phyloP scores from a whole-genome alignment of 1,140 invertebrate genomes.

The Pararge aegeria region DNA sequence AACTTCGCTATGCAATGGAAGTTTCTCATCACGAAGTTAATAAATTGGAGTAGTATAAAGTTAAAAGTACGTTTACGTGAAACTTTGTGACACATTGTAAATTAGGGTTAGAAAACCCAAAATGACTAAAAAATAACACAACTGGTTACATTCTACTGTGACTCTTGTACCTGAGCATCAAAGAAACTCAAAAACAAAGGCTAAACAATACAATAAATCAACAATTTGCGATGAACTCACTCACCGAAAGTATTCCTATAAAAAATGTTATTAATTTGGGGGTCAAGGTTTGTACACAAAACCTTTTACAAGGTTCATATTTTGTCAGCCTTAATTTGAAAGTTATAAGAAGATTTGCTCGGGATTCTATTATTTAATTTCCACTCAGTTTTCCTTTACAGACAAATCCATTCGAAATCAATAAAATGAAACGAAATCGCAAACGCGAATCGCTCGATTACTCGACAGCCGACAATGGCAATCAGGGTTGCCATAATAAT shows the following conservation, averaged over 20 bases:
- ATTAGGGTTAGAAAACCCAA: slow-evolving; percentile 13
- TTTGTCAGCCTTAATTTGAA: slow-evolving; percentile 22
- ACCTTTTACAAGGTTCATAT: slow-evolving; percentile 40
- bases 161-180: no score
- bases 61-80: no score
- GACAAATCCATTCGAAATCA: slow-evolving; percentile 41
- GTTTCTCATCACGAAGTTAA: no score
- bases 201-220: not conserved
- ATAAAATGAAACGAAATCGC: slow-evolving; percentile 46
- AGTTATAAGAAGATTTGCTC: slow-evolving; percentile 1
- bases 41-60: no score
- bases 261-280: slow-evolving; percentile 30
- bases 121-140: not conserved
- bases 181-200: not conserved
- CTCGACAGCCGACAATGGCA: no score
- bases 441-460: not conserved
- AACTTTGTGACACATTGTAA: slow-evolving; percentile 11
- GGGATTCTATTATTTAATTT: slow-evolving; percentile 23
- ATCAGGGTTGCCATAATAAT: no score
- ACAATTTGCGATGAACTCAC: not conserved
- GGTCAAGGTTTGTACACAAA: slow-evolving; percentile 47
- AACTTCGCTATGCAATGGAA: no score
- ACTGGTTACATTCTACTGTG: no score
- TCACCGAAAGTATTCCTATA: slow-evolving; percentile 2
- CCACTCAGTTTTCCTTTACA: slow-evolving; percentile 33